A percentile compares a stretch with the other conserved stretches of the same genome.
These are phyloP conservation scores for Amblyteles armatorius DNA, from an alignment of 2,888 invertebrate genomes.

Conservation along the genomic window DNA sequence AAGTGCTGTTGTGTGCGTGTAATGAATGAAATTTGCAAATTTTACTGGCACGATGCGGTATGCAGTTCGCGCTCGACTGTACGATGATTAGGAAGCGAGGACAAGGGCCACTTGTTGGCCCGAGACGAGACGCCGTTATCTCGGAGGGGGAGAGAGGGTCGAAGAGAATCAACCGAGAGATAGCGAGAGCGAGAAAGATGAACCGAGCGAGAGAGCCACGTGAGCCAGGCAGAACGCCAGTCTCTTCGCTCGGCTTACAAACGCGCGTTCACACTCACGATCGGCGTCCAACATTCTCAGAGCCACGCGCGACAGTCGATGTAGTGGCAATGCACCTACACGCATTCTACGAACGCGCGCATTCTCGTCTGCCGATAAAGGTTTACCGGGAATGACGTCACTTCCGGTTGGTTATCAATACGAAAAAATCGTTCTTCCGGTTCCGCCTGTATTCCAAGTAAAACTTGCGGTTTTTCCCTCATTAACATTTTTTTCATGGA, in stretches of 20 bases:
- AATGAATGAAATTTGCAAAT: not conserved
- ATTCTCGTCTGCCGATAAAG: conserved; percentile 61
- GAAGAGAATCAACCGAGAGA: conserved; percentile 1
- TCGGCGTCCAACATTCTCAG: not conserved
- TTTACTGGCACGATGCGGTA: not conserved
- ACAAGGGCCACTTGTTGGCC: conserved; percentile 71
- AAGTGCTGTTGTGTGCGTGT: not conserved
- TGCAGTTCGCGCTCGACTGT: not conserved
- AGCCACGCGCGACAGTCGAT: not conserved
- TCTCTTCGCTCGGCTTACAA: not conserved
- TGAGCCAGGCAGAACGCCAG: not conserved
- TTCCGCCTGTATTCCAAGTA: no score
- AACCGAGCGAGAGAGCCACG: conserved; percentile 2
- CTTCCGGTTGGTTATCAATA: conserved; percentile 57
- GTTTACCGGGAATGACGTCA: conserved; percentile 54
- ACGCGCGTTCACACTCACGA: not conserved
- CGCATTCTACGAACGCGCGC: conserved; percentile 34
- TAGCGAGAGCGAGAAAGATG: conserved; percentile 48
- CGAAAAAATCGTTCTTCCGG: not conserved
- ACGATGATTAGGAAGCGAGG: conserved; percentile 64
- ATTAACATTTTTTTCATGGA: no score
- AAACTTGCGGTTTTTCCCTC: no score
- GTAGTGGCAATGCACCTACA: conserved; percentile 25
- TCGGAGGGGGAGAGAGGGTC: conserved; percentile 15
- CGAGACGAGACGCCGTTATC: conserved; percentile 59